phyloP scores from a whole-genome alignment of 2,888 invertebrate species.

The Dioctria rufipes region DNA sequence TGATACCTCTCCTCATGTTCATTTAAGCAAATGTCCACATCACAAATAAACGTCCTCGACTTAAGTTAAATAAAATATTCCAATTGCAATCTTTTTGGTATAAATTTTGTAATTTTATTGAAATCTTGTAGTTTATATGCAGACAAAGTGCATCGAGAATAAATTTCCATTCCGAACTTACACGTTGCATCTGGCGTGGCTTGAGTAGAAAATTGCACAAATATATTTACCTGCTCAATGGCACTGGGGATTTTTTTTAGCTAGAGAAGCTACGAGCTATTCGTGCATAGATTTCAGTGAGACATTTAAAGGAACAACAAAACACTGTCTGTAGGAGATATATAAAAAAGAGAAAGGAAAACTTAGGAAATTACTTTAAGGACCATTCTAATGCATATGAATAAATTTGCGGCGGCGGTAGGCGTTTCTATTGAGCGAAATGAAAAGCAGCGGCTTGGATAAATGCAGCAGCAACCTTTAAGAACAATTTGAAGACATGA shows the following conservation, averaged over 20 bases:
- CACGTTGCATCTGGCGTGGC: constrained; percentile 18
- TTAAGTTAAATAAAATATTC: constrained; percentile 57
- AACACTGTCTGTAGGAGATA: constrained; percentile 15
- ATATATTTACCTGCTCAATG: constrained; percentile 12
- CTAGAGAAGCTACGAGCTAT: constrained; percentile 34
- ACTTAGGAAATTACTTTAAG: constrained; percentile 33
- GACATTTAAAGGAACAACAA: constrained; percentile 24
- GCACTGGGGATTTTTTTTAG: constrained; percentile 15
- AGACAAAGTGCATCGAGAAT: constrained; percentile 58
- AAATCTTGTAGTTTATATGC: constrained; percentile 59
- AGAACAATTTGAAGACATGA: too few relatives aligned
- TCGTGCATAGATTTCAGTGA: constrained; percentile 40
- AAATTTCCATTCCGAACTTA: constrained; percentile 53
- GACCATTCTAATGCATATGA: constrained; percentile 19
- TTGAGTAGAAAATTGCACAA: not conserved
- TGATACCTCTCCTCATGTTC: constrained; percentile 8
- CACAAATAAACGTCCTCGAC: constrained; percentile 26
- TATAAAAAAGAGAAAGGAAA: constrained; percentile 8
- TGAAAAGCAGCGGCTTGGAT: too few relatives aligned
- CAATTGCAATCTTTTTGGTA: constrained; percentile 57
- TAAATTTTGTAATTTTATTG: constrained; percentile 59
- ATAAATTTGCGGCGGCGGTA: not conserved
- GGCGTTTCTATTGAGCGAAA: too few relatives aligned
- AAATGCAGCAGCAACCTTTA: too few relatives aligned
- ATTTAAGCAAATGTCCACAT: constrained; percentile 25